Percentiles rank a stretch among this genome's conserved stretches.
Evolutionary conservation across 2,797 vertebrate genomes (phyloP).

Genomic region (Thunnus albacares): DNA sequence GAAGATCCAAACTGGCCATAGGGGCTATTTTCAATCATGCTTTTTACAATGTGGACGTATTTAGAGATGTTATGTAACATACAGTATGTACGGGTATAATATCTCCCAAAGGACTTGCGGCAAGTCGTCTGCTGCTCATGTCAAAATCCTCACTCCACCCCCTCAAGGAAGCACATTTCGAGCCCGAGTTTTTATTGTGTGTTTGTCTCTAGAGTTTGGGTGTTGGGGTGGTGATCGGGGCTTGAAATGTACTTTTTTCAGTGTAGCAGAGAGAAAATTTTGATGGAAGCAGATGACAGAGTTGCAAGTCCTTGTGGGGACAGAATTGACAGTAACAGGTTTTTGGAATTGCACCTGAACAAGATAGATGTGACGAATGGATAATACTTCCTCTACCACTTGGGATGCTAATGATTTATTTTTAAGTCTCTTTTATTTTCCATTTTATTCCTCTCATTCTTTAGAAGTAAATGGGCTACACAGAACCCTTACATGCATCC

Average conservation of each 20-base stretch:
- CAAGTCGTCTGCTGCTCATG: not conserved
- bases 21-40: not conserved
- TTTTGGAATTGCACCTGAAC: too few relatives aligned
- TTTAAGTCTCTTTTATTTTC: not conserved
- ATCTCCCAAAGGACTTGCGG: not conserved
- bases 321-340: too few relatives aligned
- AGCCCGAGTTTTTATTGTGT: too few relatives aligned
- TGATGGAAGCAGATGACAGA: too few relatives aligned
- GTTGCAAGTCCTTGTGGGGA: too few relatives aligned
- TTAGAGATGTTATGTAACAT: slow-evolving; percentile 10
- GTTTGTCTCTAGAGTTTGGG: too few relatives aligned
- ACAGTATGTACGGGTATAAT: not conserved
- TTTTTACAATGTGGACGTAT: not conserved
- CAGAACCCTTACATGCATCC: too few relatives aligned
- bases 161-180: too few relatives aligned
- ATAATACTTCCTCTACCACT: not conserved
- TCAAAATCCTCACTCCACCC: not conserved
- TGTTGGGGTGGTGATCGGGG: too few relatives aligned
- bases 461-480: not conserved
- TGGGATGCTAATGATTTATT: not conserved
- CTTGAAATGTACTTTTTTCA: too few relatives aligned
- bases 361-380: too few relatives aligned
- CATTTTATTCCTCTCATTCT: not conserved
- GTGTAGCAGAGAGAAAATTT: too few relatives aligned
- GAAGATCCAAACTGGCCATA: rapidly evolving